Conservation (phyloP, 1,140 invertebrate genomes). For the Brachionus paranguensis region DNA sequence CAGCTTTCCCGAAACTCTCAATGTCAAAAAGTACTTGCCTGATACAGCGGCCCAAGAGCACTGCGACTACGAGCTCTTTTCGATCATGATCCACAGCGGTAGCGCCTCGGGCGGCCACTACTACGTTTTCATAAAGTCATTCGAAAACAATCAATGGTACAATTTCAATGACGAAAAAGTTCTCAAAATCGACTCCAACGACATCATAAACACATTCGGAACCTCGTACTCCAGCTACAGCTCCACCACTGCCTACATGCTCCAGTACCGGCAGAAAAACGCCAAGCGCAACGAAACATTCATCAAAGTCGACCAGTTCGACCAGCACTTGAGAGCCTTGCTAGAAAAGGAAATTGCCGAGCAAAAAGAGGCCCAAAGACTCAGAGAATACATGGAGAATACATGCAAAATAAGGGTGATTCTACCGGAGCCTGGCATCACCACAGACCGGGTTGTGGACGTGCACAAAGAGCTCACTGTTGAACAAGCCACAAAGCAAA, state of each 20-base stretch:
- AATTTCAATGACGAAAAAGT: constrained; percentile 62
- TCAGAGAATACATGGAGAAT: constrained; percentile 61
- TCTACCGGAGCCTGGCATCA: constrained; percentile 42
- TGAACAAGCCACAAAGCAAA: constrained; percentile 59
- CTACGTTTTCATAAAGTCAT: constrained; percentile 79
- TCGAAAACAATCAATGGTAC: constrained; percentile 60
- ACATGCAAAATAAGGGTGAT: constrained; percentile 58
- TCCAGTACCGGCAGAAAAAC: constrained; percentile 81
- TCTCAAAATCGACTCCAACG: constrained; percentile 45
- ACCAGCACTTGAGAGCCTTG: constrained; percentile 66
- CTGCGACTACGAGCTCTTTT: constrained; percentile 93
- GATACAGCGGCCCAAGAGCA: constrained; percentile 61
- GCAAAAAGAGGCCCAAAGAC: constrained; percentile 64
- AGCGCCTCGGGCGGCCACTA: constrained; percentile 86
- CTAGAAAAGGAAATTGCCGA: constrained; percentile 63
- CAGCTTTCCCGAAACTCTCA: constrained; percentile 82
- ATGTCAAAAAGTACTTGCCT: constrained; percentile 77
- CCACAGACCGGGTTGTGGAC: constrained; percentile 58
- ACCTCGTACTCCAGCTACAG: constrained; percentile 55
- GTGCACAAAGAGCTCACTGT: constrained; percentile 61
- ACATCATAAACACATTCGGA: constrained; percentile 37
- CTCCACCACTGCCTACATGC: constrained; percentile 85
- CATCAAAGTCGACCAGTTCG: constrained; percentile 67
- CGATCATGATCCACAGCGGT: constrained; percentile 88
- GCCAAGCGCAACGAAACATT: constrained; percentile 63